Conservation (phyloP, 2,888 invertebrate genomes). For the Carcina quercana region DNA sequence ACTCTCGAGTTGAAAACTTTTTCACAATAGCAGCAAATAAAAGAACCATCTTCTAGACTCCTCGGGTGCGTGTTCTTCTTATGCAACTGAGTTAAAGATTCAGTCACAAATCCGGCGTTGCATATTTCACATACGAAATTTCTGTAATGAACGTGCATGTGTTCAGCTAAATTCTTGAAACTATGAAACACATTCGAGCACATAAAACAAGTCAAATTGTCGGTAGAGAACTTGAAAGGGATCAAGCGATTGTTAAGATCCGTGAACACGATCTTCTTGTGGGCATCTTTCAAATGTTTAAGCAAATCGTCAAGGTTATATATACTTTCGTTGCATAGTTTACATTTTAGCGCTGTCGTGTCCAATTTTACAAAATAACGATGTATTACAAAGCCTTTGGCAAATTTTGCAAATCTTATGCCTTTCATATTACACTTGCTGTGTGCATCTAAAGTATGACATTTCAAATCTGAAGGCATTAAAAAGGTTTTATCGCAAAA, state of each 20-base stretch:
- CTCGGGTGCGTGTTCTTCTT: slow-evolving; percentile 30
- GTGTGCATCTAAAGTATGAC: not conserved
- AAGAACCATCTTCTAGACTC: slow-evolving; percentile 32
- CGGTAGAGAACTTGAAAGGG: slow-evolving; percentile 48
- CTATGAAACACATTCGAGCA: slow-evolving; percentile 54
- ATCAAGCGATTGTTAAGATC: slow-evolving; percentile 55
- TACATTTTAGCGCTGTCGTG: slow-evolving; percentile 47
- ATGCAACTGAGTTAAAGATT: slow-evolving; percentile 25
- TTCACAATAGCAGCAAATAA: slow-evolving; percentile 50
- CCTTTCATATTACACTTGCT: not conserved
- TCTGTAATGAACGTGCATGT: slow-evolving; percentile 60
- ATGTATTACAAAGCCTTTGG: not conserved
- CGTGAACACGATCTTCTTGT: slow-evolving; percentile 52
- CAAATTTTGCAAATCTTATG: not conserved
- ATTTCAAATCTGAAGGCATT: not conserved
- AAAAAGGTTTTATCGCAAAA: not conserved
- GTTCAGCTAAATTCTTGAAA: slow-evolving; percentile 59
- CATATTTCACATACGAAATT: slow-evolving; percentile 63
- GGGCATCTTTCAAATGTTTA: slow-evolving; percentile 46
- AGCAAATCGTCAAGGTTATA: slow-evolving; percentile 37
- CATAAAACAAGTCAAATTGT: slow-evolving; percentile 51
- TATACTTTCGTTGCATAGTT: slow-evolving; percentile 41
- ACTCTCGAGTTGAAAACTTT: slow-evolving; percentile 53
- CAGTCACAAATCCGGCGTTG: slow-evolving; percentile 56
- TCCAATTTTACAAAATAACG: slow-evolving; percentile 31